A percentile compares a stretch with the other conserved stretches of the same genome.
Evolutionary conservation across 2,113 vertebrate species (phyloP).

Genomic region (Montifringilla adamsi): DNA sequence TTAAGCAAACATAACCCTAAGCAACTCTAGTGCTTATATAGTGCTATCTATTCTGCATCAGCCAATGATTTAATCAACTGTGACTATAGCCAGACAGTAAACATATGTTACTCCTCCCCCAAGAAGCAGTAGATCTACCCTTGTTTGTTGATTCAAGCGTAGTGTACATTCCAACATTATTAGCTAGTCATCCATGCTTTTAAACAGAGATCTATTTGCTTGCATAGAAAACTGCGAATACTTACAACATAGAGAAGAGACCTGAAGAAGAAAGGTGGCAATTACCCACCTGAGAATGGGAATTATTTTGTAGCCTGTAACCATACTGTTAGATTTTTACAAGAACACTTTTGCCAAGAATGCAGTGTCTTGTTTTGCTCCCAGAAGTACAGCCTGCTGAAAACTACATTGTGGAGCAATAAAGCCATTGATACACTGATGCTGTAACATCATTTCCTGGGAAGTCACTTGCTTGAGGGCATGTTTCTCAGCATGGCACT

Average conservation of each 20-base stretch:
- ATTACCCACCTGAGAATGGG: not conserved
- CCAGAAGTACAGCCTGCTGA: constrained; percentile 16
- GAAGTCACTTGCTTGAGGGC: constrained; percentile 34
- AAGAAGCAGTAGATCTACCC: constrained; percentile 30
- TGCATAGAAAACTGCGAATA: not conserved
- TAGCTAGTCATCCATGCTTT: constrained; percentile 15
- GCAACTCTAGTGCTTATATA: not conserved
- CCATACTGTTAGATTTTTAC: not conserved
- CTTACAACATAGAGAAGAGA: not conserved
- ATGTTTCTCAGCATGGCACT: constrained; percentile 39
- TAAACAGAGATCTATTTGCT: not conserved
- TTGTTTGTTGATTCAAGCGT: constrained; percentile 28
- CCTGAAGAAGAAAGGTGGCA: not conserved
- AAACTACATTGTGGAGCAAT: constrained; percentile 1
- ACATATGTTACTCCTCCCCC: constrained; percentile 10
- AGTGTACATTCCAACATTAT: not conserved
- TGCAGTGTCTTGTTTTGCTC: not conserved
- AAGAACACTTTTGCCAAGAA: constrained; percentile 11
- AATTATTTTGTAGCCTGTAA: constrained; percentile 8
- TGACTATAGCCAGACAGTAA: constrained; percentile 32
- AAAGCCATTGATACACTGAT: constrained; percentile 40
- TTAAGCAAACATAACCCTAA: not conserved
- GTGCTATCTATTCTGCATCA: not conserved
- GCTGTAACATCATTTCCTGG: constrained; percentile 25
- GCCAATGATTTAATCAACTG: constrained; percentile 44